Conservation (phyloP, 2,113 vertebrate genomes). For the Nymphicus hollandicus region DNA sequence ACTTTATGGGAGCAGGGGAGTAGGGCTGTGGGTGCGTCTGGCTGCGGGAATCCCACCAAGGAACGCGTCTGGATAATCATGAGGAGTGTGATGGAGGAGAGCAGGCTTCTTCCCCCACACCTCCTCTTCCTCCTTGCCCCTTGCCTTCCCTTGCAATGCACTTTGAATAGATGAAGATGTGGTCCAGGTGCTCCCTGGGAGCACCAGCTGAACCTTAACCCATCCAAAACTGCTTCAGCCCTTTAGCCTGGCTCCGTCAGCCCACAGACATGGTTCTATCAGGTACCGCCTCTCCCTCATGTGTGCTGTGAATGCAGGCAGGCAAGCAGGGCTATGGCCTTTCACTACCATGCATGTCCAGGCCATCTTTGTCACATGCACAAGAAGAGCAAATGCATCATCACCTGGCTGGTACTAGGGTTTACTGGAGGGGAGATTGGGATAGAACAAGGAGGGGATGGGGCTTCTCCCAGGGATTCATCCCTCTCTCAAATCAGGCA, state of each 20-base stretch:
- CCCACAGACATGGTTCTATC: neutral
- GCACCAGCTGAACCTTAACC: neutral
- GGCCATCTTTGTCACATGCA: neutral
- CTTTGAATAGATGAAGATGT: neutral
- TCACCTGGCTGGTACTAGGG: neutral
- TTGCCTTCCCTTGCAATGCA: neutral
- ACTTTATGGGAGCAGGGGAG: constrained; percentile 19
- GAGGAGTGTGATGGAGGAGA: constrained; percentile 19
- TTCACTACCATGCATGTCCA: neutral
- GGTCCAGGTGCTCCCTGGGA: neutral
- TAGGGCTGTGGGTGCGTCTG: accelerated
- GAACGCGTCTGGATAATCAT: neutral
- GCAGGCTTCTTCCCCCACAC: constrained; percentile 12
- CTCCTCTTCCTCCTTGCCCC: neutral
- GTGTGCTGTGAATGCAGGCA: neutral
- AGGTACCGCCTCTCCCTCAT: neutral
- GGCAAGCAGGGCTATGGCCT: neutral
- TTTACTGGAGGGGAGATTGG: neutral
- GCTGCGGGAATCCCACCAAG: neutral
- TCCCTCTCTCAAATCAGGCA: constrained; percentile 12
- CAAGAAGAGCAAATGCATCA: neutral
- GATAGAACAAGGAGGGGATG: neutral
- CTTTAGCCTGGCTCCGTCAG: neutral
- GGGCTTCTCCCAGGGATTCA: neutral
- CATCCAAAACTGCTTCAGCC: neutral